A percentile compares a stretch with the other conserved stretches of the same genome.
phyloP scores from a whole-genome alignment of 2,888 invertebrate genomes.

The Epinotia demarniana region DNA sequence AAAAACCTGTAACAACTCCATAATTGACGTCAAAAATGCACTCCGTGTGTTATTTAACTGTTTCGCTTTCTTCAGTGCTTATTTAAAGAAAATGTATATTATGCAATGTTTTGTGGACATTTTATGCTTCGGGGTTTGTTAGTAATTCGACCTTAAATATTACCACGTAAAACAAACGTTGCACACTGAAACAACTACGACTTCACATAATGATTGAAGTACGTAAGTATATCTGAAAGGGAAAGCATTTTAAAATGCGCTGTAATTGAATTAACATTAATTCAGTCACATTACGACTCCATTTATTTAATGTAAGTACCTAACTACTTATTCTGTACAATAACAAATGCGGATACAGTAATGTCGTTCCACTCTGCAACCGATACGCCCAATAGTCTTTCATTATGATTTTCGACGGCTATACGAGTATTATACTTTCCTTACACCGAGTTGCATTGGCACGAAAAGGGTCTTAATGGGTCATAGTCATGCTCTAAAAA shows the following conservation, averaged over 20 bases:
- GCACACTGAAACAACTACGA: background rate
- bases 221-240: no score
- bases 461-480: constrained; percentile 26
- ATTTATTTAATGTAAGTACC: background rate
- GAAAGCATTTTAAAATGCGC: no score
- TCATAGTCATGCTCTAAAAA: constrained; percentile 40
- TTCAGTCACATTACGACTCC: background rate
- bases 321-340: background rate
- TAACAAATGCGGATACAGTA: background rate
- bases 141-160: background rate
- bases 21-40: constrained; percentile 38
- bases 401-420: background rate
- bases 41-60: constrained; percentile 4
- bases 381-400: background rate
- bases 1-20: constrained; percentile 1
- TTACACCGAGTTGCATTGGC: constrained; percentile 1
- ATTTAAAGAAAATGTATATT: background rate
- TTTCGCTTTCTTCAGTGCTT: constrained; percentile 3
- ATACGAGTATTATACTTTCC: background rate
- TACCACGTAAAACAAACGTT: background rate
- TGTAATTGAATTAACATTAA: no score
- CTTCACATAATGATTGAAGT: no score
- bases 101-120: background rate
- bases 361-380: constrained; percentile 2
- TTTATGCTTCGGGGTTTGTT: background rate